Evolutionary conservation across 1,140 invertebrate species (phyloP).

Genomic region (Micrasema minimum): DNA sequence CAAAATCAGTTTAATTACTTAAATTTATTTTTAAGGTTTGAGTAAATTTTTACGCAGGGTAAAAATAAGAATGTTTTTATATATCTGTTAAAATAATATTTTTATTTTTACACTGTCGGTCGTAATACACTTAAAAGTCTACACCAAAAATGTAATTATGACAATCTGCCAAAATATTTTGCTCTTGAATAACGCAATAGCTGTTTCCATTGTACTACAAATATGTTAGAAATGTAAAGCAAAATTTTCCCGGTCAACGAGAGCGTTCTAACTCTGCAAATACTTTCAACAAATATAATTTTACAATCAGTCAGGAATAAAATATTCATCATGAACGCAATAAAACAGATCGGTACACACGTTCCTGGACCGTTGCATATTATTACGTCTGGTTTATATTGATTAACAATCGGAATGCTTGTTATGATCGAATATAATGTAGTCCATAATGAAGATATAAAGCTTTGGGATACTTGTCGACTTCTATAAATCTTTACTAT

Average conservation of each 20-base stretch:
- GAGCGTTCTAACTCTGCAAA: slow-evolving; percentile 89
- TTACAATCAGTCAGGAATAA: slow-evolving; percentile 74
- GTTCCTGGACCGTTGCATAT: slow-evolving; percentile 96
- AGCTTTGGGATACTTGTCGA: slow-evolving; percentile 89
- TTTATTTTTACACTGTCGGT: neutral
- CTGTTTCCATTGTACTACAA: slow-evolving; percentile 92
- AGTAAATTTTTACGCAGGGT: no score
- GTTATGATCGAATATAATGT: slow-evolving; percentile 78
- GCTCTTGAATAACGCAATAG: slow-evolving; percentile 71
- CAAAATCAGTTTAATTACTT: slow-evolving; percentile 43
- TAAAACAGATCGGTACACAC: slow-evolving; percentile 87
- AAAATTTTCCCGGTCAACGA: slow-evolving; percentile 92
- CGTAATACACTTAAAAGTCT: neutral
- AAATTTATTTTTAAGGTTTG: no score
- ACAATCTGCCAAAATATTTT: slow-evolving; percentile 73
- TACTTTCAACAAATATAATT: slow-evolving; percentile 94
- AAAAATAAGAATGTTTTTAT: slow-evolving; percentile 7
- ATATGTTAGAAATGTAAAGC: slow-evolving; percentile 82
- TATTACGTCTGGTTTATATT: slow-evolving; percentile 79
- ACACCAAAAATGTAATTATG: slow-evolving; percentile 49
- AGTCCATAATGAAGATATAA: slow-evolving; percentile 79
- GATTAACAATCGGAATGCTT: slow-evolving; percentile 77
- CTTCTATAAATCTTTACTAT: slow-evolving; percentile 81
- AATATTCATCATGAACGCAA: slow-evolving; percentile 75
- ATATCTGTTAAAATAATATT: neutral